Percentiles rank a stretch among this genome's conserved stretches.
These are phyloP conservation scores for Cylindroiulus punctatus DNA, from an alignment of 2,888 invertebrate species.

Conservation along the genomic window DNA sequence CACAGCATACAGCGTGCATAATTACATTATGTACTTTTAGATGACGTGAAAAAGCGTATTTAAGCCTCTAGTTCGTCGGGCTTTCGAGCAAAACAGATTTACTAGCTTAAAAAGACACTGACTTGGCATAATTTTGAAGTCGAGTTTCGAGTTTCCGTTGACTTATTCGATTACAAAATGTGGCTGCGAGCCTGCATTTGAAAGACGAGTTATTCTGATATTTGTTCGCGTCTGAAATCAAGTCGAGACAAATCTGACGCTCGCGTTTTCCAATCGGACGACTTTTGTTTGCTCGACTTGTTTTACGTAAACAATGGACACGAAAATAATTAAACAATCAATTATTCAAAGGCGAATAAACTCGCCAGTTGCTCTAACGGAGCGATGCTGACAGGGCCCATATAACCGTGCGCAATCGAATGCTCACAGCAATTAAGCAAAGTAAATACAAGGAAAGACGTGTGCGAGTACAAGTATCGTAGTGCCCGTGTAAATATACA, in stretches of 20 bases:
- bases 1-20: background rate
- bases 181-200: background rate
- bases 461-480: background rate
- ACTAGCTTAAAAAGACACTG: background rate
- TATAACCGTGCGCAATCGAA: background rate
- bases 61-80: background rate
- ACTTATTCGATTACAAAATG: background rate
- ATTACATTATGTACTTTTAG: background rate
- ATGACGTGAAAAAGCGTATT: background rate
- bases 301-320: constrained; percentile 4
- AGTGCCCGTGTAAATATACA: too few species aligned
- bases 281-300: background rate
- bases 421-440: background rate
- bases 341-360: background rate
- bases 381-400: background rate
- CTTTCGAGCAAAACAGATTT: background rate
- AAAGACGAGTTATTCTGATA: background rate
- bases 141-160: background rate
- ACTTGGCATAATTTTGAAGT: background rate
- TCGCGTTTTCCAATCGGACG: background rate
- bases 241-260: background rate
- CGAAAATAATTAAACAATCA: background rate
- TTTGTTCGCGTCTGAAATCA: background rate
- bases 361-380: background rate
- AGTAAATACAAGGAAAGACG: background rate